phyloP scores from a whole-genome alignment of 1,140 invertebrate genomes.

The Drosophila bocqueti region DNA sequence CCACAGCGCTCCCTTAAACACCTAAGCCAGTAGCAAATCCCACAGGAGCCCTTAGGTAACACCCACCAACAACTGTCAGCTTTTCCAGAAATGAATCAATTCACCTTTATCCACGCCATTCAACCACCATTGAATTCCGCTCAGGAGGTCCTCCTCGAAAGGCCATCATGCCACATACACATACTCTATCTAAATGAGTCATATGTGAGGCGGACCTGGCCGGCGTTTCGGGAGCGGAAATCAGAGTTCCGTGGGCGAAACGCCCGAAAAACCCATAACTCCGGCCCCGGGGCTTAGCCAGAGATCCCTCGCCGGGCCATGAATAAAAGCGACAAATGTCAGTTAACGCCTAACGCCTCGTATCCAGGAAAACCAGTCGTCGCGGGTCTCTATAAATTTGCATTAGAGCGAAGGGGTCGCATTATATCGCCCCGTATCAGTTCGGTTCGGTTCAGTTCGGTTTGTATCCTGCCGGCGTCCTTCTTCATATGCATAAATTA shows the following conservation, averaged over 20 bases:
- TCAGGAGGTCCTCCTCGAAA: conserved; percentile 19
- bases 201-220: conserved; percentile 55
- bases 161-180: conserved; percentile 7
- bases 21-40: conserved; percentile 26
- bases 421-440: conserved; percentile 33
- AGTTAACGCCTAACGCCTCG: conserved; percentile 72
- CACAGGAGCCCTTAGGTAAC: conserved; percentile 41
- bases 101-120: conserved; percentile 37
- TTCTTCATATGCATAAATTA: conserved; percentile 71
- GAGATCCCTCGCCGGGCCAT: conserved; percentile 39
- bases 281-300: conserved; percentile 31
- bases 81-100: conserved; percentile 49
- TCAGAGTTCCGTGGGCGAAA: conserved; percentile 42
- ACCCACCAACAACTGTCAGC: conserved; percentile 48
- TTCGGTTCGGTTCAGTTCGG: conserved; percentile 24
- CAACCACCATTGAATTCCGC: conserved; percentile 17
- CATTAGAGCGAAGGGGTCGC: conserved; percentile 57
- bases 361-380: conserved; percentile 49
- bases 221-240: conserved; percentile 49
- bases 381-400: conserved; percentile 76
- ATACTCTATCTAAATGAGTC: conserved; percentile 55
- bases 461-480: conserved; percentile 32
- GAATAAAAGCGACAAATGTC: conserved; percentile 80
- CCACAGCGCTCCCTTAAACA: conserved; percentile 1
- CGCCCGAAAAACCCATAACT: conserved; percentile 22